These are phyloP conservation scores for Isurus oxyrinchus DNA, from an alignment of 2,113 vertebrate species.

Conservation along the genomic window DNA sequence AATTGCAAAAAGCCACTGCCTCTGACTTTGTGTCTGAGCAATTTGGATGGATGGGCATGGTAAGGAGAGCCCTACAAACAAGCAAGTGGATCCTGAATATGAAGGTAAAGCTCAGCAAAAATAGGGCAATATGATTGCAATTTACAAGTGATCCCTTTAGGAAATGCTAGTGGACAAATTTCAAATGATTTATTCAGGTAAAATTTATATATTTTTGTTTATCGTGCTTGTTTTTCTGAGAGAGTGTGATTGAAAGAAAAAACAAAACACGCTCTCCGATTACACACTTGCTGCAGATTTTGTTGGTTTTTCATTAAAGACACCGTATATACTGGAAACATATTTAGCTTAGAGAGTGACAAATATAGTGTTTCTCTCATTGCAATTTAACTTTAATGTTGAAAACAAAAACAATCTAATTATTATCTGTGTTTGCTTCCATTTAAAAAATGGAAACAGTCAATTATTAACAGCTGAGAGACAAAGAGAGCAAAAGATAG, in stretches of 20 bases:
- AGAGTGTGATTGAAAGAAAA: background rate
- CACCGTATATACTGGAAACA: background rate
- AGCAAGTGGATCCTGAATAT: too few species aligned
- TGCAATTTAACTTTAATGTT: background rate
- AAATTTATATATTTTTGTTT: too few species aligned
- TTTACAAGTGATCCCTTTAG: background rate
- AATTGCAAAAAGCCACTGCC: too few species aligned
- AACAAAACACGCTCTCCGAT: background rate
- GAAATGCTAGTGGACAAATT: background rate
- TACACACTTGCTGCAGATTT: background rate
- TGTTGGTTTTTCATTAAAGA: background rate
- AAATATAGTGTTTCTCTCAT: background rate
- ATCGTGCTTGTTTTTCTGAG: background rate
- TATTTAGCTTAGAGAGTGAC: background rate
- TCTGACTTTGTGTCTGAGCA: too few species aligned
- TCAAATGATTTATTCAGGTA: background rate
- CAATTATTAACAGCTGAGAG: background rate
- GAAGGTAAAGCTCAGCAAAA: too few species aligned
- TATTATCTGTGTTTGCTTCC: background rate
- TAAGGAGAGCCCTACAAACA: too few species aligned
- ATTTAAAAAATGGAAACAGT: background rate
- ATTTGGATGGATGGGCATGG: too few species aligned
- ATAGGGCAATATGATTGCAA: background rate
- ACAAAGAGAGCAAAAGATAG: background rate
- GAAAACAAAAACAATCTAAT: background rate